Conservation (phyloP, 1,140 invertebrate species). For the Trichomalopsis sarcophagae region DNA sequence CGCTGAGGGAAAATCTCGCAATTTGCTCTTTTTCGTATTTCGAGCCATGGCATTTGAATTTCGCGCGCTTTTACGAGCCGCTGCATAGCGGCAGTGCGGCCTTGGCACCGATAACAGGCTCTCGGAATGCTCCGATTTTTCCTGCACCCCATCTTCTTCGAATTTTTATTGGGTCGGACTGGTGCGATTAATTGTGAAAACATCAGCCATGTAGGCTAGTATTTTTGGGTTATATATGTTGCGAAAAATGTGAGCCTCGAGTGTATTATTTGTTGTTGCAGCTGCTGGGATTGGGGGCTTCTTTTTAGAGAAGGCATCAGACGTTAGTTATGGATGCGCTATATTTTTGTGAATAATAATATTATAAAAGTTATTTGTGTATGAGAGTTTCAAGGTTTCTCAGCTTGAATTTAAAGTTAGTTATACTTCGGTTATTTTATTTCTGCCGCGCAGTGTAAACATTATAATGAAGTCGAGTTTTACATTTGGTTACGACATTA, state of each 20-base stretch:
- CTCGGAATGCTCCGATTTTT: neutral
- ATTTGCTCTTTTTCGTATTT: neutral
- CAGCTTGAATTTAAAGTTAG: too few relatives aligned
- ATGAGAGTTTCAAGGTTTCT: too few relatives aligned
- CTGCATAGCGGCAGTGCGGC: neutral
- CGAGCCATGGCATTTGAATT: slow-evolving; percentile 14
- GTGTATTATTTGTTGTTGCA: neutral
- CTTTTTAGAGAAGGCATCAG: neutral
- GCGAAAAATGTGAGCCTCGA: neutral
- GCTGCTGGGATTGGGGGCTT: neutral
- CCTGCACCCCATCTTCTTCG: neutral
- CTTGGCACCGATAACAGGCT: slow-evolving; percentile 1
- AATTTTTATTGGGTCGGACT: neutral
- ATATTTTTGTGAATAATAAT: neutral
- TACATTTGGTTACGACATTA: too few relatives aligned
- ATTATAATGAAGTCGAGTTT: too few relatives aligned
- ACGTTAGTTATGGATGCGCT: neutral
- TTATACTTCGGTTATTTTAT: too few relatives aligned
- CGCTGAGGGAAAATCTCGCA: neutral
- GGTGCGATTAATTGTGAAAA: neutral
- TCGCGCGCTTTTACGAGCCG: slow-evolving; percentile 12
- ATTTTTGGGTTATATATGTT: neutral
- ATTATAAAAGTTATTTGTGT: too few relatives aligned
- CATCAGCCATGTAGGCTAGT: neutral
- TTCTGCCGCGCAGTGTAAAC: too few relatives aligned